Evolutionary conservation across 2,797 vertebrate species (phyloP).

Genomic region (Remorina albescens): DNA sequence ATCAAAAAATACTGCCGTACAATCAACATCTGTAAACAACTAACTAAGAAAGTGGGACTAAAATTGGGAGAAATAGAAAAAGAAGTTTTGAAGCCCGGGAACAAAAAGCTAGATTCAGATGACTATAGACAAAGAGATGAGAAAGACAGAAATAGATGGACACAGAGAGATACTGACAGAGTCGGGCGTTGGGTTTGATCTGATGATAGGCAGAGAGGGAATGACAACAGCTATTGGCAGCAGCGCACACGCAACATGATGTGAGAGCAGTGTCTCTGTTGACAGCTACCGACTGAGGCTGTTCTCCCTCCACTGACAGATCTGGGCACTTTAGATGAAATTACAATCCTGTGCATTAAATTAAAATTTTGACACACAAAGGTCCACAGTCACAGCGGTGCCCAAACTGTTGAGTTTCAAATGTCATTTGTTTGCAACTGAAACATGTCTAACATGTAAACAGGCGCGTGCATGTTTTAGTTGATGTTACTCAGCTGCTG

Average conservation of each 20-base stretch:
- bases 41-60: neutral
- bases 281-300: slow-evolving; percentile 28
- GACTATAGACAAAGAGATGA: slow-evolving; percentile 5
- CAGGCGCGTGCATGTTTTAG: neutral
- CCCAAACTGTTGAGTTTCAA: neutral
- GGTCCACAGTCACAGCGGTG: neutral
- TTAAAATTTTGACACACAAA: slow-evolving; percentile 12
- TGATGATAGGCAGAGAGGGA: slow-evolving; percentile 20
- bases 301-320: slow-evolving; percentile 23
- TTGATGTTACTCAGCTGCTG: slow-evolving; percentile 11
- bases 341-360: slow-evolving; percentile 17
- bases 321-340: slow-evolving; percentile 18
- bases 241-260: slow-evolving; percentile 2
- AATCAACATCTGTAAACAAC: neutral
- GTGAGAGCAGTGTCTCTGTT: slow-evolving; percentile 8
- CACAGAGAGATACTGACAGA: slow-evolving; percentile 8
- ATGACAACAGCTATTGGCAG: slow-evolving; percentile 26
- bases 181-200: slow-evolving; percentile 9
- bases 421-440: neutral
- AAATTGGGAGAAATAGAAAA: neutral
- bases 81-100: no score
- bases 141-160: slow-evolving; percentile 24
- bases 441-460: slow-evolving; percentile 6
- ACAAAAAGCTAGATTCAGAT: slow-evolving; percentile 9
- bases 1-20: neutral